These are phyloP conservation scores for Rhodeus uyekii DNA, from an alignment of 2,797 vertebrate species.

Conservation along the genomic window DNA sequence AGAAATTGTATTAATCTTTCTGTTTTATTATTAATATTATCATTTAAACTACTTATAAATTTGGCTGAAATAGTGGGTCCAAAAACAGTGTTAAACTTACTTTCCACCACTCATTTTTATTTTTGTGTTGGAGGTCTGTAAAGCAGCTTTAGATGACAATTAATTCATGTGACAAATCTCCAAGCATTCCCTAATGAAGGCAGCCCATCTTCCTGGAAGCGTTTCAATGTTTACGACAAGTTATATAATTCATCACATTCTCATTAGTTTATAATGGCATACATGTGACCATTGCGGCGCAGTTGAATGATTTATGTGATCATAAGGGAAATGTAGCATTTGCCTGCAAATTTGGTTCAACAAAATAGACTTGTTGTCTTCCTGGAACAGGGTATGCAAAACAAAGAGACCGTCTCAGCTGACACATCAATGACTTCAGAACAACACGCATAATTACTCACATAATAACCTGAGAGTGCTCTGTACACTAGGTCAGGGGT, in stretches of 20 bases:
- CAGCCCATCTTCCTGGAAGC: conserved; percentile 44
- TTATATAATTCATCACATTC: conserved; percentile 38
- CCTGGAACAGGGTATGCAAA: not conserved
- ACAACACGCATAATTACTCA: not conserved
- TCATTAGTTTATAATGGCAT: conserved; percentile 44
- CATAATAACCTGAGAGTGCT: not conserved
- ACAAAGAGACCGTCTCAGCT: conserved; percentile 3
- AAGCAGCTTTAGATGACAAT: conserved; percentile 48
- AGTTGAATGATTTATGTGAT: conserved; percentile 25
- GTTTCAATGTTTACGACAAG: conserved; percentile 45
- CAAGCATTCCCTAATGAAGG: conserved; percentile 45
- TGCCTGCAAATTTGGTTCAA: conserved; percentile 12
- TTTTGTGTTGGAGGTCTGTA: conserved; percentile 49
- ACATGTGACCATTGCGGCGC: conserved; percentile 4
- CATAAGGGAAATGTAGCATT: conserved; percentile 43
- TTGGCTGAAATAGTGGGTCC: not conserved
- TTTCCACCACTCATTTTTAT: conserved; percentile 42
- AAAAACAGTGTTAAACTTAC: not conserved
- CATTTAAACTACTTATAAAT: not conserved
- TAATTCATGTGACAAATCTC: conserved; percentile 46
- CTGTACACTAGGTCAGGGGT: not conserved
- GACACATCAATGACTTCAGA: not conserved
- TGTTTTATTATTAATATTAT: not conserved
- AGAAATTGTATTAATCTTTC: no score
- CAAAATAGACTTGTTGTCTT: conserved; percentile 27